Percentiles rank a stretch among this genome's conserved stretches.
These are phyloP conservation scores for Motacilla alba DNA, from an alignment of 2,113 vertebrate genomes.

Conservation along the genomic window DNA sequence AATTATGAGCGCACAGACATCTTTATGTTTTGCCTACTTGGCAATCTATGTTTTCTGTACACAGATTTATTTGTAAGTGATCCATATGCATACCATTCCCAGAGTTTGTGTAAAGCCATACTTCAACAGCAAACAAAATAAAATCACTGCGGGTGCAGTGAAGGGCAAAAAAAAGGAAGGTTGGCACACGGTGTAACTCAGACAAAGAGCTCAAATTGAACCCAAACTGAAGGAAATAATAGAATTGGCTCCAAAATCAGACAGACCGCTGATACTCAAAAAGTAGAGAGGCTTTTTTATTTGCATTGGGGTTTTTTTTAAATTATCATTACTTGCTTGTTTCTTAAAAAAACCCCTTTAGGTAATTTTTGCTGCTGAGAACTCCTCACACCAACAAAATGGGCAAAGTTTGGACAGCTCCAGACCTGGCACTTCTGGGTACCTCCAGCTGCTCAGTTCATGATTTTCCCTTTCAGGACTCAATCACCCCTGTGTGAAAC, in stretches of 20 bases:
- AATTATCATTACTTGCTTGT: neutral
- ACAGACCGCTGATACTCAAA: neutral
- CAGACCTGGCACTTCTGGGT: neutral
- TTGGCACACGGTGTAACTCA: neutral
- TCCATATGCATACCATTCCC: conserved; percentile 24
- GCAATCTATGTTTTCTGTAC: conserved; percentile 37
- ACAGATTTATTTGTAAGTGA: conserved; percentile 46
- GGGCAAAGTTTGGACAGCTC: neutral
- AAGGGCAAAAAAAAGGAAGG: neutral
- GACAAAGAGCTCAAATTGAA: neutral
- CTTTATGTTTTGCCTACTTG: conserved; percentile 47
- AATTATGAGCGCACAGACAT: conserved; percentile 9
- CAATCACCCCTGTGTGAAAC: neutral
- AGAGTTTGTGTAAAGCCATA: neutral
- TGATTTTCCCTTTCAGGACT: neutral
- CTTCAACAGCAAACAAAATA: neutral
- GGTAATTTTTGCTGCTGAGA: neutral
- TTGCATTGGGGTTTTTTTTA: neutral
- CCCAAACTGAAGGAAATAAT: neutral
- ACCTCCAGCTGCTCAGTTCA: neutral
- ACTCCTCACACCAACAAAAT: fast-evolving
- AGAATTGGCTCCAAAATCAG: neutral
- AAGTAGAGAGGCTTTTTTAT: neutral
- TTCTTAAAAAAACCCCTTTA: fast-evolving
- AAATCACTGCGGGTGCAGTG: neutral